Evolutionary conservation across 2,797 vertebrate genomes (phyloP).

Genomic region (Semotilus atromaculatus): DNA sequence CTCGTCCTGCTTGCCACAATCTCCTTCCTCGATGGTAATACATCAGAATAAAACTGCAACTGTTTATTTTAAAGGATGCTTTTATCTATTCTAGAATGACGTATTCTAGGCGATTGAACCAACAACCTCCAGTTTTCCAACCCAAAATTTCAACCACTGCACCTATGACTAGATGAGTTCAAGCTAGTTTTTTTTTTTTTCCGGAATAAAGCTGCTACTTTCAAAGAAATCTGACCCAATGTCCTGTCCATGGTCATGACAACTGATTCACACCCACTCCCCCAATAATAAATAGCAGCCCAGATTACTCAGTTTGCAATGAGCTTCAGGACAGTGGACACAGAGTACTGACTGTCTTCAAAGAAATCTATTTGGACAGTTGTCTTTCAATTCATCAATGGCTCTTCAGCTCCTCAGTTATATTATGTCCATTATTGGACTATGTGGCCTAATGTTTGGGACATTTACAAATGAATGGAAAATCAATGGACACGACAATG

Average conservation of each 20-base stretch:
- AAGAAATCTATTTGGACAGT: not conserved
- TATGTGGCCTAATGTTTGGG: constrained; percentile 70
- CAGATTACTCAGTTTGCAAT: not conserved
- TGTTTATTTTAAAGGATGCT: not conserved
- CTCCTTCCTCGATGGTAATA: not conserved
- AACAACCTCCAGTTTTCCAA: not conserved
- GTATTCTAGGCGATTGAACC: not conserved
- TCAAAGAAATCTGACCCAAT: constrained; percentile 1
- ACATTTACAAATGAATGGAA: constrained; percentile 74
- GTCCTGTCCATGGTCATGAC: not conserved
- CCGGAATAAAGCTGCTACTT: not conserved
- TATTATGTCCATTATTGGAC: constrained; percentile 81
- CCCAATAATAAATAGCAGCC: constrained; percentile 8
- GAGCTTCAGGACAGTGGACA: not conserved
- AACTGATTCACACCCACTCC: constrained; percentile 3
- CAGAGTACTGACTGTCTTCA: not conserved
- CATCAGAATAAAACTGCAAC: not conserved
- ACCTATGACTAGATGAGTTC: not conserved
- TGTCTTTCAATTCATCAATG: constrained; percentile 69
- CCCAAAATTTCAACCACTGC: not conserved
- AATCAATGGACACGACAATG: constrained; percentile 47
- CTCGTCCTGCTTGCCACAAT: too few relatives aligned
- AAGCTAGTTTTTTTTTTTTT: not conserved
- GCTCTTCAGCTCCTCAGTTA: constrained; percentile 88
- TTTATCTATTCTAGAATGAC: not conserved